Evolutionary conservation across 2,113 vertebrate genomes (phyloP), one percentile per base, ranked within the genome.

Genomic region (Stigmatopora argus): DNA sequence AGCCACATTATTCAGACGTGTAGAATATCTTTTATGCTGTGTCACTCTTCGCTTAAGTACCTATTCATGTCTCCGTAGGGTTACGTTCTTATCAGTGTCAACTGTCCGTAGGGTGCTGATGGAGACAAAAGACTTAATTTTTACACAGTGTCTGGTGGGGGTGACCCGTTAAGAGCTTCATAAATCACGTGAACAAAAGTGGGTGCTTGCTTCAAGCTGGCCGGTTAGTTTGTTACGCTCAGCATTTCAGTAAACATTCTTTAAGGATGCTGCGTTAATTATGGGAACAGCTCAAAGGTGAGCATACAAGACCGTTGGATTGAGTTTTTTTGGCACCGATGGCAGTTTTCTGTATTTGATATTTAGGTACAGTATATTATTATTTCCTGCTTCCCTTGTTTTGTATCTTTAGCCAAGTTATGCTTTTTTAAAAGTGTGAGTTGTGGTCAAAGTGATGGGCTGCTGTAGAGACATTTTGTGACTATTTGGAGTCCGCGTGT

Each of bases 271-370:
- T 68, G 70, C 69, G 79, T 66, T 77, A 51, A 86, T 66, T 75
- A 92, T 92, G 91, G 91, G 91, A 83, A 85, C 86, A 62, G 81
- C 86, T 74, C 81, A 78, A 78, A 91, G 91, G 91, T 92, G 87
- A 91, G 91, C 74, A 60, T 49, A 86, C 14, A 31, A 14, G 53
- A 56, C 19, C 51, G 5, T 0, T 38, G 59, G n/a, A 23, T 45
- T 45, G 13, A 45, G 12, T 14, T 61, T 61, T n/a, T 31, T 31
- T 31, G 41, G n/a, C n/a, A 44, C 38, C 3, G 58, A 61, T 44
- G 38, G 38, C 38, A 14, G 58, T 38, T 21, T 63, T 19, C 47
- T 26, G 7, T n/a, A 18, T 63, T 17, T 44, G 5, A 21, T 60
- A 68, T 63, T 38, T 41, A 15, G 46, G 31, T 59, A 59, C 4